Conservation (phyloP, 2,797 vertebrate genomes). For the Arnoldichthys spilopterus region DNA sequence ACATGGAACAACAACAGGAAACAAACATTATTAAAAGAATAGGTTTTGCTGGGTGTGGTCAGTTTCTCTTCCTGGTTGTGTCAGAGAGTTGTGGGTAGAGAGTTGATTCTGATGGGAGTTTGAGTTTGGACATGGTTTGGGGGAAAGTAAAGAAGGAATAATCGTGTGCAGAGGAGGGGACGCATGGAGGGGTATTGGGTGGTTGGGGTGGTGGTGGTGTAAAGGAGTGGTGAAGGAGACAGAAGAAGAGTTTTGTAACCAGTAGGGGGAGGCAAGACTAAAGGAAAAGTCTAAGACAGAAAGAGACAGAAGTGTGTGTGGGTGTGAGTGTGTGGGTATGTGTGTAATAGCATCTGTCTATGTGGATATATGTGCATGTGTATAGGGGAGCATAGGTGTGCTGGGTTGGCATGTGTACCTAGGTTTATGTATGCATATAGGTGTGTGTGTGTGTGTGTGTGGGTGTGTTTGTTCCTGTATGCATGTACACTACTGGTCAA, state of each 20-base stretch:
- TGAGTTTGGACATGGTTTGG: conserved; percentile 30
- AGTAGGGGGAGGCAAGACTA: conserved; percentile 83
- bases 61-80: background rate
- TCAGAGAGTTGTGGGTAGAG: background rate
- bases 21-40: background rate
- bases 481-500: too few species aligned
- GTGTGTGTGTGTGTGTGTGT: background rate
- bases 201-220: conserved; percentile 28
- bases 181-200: conserved; percentile 18
- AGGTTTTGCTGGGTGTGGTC: background rate
- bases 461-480: conserved; percentile 19
- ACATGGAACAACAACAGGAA: background rate
- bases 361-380: background rate
- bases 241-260: conserved; percentile 66
- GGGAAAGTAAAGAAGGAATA: conserved; percentile 1
- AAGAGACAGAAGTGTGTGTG: conserved; percentile 38
- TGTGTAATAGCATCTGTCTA: conserved; percentile 34
- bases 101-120: conserved; percentile 16
- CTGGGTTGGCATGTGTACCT: background rate
- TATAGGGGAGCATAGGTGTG: background rate
- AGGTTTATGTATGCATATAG: background rate
- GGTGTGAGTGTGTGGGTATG: conserved; percentile 30
- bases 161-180: background rate
- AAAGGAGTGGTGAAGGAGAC: conserved; percentile 34
- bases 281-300: conserved; percentile 70